Conservation (phyloP, 2,888 invertebrate species). For the Coelinius sp. region DNA sequence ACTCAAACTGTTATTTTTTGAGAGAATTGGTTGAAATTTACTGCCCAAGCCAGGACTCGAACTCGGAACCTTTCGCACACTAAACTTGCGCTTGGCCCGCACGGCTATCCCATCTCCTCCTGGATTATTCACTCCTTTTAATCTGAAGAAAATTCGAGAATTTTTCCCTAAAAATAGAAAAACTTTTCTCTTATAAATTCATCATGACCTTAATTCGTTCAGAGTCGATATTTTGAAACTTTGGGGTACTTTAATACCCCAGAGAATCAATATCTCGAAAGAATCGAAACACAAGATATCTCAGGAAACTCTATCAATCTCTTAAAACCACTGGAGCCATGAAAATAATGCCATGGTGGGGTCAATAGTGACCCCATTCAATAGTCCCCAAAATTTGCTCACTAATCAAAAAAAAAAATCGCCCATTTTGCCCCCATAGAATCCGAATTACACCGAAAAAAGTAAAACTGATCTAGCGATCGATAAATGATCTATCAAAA, state of each 20-base stretch:
- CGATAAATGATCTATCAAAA: background rate
- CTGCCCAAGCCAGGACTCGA: too few species aligned
- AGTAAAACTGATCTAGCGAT: background rate
- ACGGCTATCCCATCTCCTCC: too few species aligned
- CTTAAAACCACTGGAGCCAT: background rate
- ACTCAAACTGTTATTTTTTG: too few species aligned
- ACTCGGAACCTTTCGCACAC: too few species aligned
- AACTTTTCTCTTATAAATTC: background rate
- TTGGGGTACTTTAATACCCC: constrained; percentile 1
- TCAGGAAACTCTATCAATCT: background rate
- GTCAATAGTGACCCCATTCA: background rate
- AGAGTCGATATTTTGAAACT: background rate
- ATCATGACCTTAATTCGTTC: background rate
- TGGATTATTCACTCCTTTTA: constrained; percentile 14
- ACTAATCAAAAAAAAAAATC: background rate
- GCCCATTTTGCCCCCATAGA: background rate
- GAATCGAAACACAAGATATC: background rate
- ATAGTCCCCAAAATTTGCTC: background rate
- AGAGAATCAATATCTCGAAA: background rate
- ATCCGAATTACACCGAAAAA: background rate
- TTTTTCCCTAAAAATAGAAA: background rate
- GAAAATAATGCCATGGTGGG: background rate
- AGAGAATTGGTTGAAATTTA: too few species aligned
- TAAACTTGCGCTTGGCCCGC: too few species aligned
- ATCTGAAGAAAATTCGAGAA: background rate